A percentile compares a stretch with the other conserved stretches of the same genome.
Evolutionary conservation across 1,140 invertebrate species (phyloP).

Genomic region (Habropoda laboriosa): DNA sequence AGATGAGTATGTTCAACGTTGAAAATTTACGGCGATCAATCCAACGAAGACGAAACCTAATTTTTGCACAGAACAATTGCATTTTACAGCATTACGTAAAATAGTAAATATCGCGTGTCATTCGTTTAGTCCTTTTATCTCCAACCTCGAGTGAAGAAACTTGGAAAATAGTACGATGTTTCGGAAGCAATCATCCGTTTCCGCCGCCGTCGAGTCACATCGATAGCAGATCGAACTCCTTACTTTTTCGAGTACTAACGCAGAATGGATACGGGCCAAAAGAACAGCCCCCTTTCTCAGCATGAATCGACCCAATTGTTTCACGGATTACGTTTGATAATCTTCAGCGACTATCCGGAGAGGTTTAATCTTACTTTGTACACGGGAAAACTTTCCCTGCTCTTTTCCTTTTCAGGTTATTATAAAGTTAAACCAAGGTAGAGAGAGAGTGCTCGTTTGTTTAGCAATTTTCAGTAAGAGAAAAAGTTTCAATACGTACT

Average conservation of each 20-base stretch:
- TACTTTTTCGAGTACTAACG: slow-evolving; percentile 37
- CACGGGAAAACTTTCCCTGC: no score
- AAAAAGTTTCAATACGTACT: background rate
- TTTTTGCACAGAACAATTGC: background rate
- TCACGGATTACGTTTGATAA: slow-evolving; percentile 31
- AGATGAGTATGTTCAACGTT: no score
- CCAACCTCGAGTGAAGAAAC: slow-evolving; percentile 15
- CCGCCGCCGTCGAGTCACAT: slow-evolving; percentile 42
- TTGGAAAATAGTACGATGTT: slow-evolving; percentile 58
- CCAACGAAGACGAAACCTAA: background rate
- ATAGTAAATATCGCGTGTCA: background rate
- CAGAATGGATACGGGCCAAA: slow-evolving; percentile 62
- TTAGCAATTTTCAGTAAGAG: no score
- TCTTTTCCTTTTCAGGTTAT: background rate
- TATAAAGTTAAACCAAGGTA: background rate
- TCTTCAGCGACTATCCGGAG: slow-evolving; percentile 6
- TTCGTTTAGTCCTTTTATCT: background rate
- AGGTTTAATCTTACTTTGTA: slow-evolving; percentile 2
- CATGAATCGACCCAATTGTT: slow-evolving; percentile 9
- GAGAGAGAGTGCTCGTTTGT: no score
- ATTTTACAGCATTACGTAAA: background rate
- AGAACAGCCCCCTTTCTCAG: slow-evolving; percentile 4
- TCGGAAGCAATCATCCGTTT: slow-evolving; percentile 67
- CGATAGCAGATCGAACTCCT: slow-evolving; percentile 55
- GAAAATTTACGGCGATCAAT: no score